Base-by-base conservation (phyloP, 2,888 invertebrate genomes). In the Pinctada fucata region DNA sequence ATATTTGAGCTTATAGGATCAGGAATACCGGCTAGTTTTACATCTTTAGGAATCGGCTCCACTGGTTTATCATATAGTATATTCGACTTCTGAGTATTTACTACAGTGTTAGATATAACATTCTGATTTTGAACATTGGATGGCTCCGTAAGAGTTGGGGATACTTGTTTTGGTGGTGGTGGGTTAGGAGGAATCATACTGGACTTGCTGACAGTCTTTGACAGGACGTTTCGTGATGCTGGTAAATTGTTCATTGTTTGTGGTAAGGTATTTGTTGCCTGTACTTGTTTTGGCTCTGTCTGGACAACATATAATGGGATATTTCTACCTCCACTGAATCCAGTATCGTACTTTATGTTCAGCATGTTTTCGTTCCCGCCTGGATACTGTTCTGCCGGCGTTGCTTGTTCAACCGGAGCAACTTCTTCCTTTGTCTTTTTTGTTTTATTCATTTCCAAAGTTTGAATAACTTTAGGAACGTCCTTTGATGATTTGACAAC, bases 291-390 rank as follows among this genome's bases (percentile, higher is more conserved):
- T 6, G 13, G 8, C 13, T 58, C 58, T 13, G 58, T 10, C 58
- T 58, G 58, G 6, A 72, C 72, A 0, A 72, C 72, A 31, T 72
- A 72, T 45, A 72, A 45, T 2, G 72, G 72, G 45, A 52, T 72
- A 3, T 72, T 72, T 52, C 52, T 51, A 8, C 72, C 72, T 6
- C 52, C 52, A 58, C 58, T 58, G 58, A 72, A 72, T 31, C 72
- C 72, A 6, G 72, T 72, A 10, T 72, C 47, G 52, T 72, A 72
- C 52, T 72, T 58, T 6, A 72, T 72, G 10, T 72, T 72, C 10
- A 72, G 13, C 72, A 72, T 72, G 13, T 72, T 16, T 52, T 72
- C 72, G 58, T 58, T 58, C 58, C 58, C 58, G 58, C 13, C 6
- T 58, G 58, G 6, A 10, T 58, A 6, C 6, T 6, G 8, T 10